phyloP scores from a whole-genome alignment of 2,888 invertebrate species.

The Drosophila demipolita region DNA sequence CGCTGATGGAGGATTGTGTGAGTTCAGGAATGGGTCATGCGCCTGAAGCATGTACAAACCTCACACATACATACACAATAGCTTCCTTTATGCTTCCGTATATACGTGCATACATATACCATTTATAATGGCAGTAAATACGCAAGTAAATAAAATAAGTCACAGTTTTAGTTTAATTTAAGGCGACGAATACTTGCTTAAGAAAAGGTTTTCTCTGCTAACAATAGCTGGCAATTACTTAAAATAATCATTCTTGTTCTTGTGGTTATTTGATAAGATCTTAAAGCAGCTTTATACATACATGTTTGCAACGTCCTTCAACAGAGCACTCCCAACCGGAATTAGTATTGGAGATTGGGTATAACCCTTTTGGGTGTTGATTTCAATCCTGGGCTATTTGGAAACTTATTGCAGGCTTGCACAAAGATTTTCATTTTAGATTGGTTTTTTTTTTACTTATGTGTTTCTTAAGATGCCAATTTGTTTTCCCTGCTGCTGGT shows the following conservation, averaged over 20 bases:
- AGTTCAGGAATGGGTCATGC: constrained; percentile 83
- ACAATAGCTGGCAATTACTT: constrained; percentile 66
- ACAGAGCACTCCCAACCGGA: constrained; percentile 1
- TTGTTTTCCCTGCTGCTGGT: constrained; percentile 19
- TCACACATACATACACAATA: constrained; percentile 43
- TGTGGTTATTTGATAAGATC: constrained; percentile 75
- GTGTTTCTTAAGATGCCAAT: constrained; percentile 40
- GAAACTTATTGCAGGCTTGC: constrained; percentile 18
- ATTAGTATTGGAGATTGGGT: constrained; percentile 13
- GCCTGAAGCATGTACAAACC: constrained; percentile 67
- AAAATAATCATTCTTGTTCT: constrained; percentile 75
- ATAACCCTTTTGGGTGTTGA: constrained; percentile 68
- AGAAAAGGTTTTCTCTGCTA: constrained; percentile 29
- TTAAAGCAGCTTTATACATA: constrained; percentile 48
- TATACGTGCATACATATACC: not conserved
- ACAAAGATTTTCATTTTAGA: constrained; percentile 72
- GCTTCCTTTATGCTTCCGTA: constrained; percentile 14
- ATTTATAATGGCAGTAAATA: constrained; percentile 61
- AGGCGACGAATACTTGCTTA: constrained; percentile 23
- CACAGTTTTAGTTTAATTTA: constrained; percentile 42
- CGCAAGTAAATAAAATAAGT: constrained; percentile 51
- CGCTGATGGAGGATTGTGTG: constrained; percentile 56
- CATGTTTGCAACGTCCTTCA: constrained; percentile 36
- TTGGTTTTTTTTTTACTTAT: constrained; percentile 21
- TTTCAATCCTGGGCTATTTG: constrained; percentile 36